Percentiles rank a stretch among this genome's conserved stretches.
These are phyloP conservation scores for Cossypha dichroa DNA, from an alignment of 2,797 vertebrate species.

Conservation along the genomic window DNA sequence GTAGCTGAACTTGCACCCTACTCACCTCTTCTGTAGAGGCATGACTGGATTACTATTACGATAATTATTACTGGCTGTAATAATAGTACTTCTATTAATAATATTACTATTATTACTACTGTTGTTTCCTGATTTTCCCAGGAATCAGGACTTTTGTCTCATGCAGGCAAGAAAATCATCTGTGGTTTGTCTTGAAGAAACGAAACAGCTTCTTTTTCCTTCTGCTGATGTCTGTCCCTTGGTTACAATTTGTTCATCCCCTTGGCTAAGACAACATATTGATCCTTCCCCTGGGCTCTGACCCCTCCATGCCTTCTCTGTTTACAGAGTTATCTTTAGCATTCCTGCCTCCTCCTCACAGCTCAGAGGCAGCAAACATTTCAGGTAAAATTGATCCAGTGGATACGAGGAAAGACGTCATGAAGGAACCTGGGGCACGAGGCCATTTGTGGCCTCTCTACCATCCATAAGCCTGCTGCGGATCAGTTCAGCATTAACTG, in stretches of 20 bases:
- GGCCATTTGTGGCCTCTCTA: not conserved
- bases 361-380: conserved; percentile 83
- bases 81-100: not conserved
- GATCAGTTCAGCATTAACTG: not conserved
- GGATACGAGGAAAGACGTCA: not conserved
- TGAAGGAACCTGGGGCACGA: not conserved
- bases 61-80: not conserved
- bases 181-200: not conserved
- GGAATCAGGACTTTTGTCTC: not conserved
- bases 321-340: conserved; percentile 60
- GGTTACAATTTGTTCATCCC: not conserved
- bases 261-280: not conserved
- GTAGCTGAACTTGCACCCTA: accelerated
- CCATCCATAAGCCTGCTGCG: not conserved
- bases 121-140: not conserved
- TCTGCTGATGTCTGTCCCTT: not conserved
- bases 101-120: not conserved
- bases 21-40: not conserved
- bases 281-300: conserved; percentile 9
- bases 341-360: conserved; percentile 59
- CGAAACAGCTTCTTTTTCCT: not conserved
- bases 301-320: conserved; percentile 10
- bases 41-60: not conserved
- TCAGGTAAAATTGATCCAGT: conserved; percentile 78
- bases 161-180: not conserved